Conservation (phyloP, 2,797 vertebrate species). For the Alca torda region DNA sequence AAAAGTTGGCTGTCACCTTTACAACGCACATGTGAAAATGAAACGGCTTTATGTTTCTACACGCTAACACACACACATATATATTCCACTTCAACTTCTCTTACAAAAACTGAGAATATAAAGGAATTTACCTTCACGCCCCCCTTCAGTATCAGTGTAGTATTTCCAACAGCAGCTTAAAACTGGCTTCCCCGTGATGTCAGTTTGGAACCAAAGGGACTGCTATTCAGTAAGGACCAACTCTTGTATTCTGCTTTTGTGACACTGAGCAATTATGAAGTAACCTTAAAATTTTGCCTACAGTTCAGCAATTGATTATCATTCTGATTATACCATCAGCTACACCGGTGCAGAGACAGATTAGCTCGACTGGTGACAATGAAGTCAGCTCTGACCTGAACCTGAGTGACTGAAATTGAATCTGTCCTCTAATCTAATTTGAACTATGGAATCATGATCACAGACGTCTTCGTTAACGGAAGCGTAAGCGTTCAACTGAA, state of each 20-base stretch:
- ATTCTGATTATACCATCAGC: not conserved
- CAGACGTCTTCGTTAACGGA: not conserved
- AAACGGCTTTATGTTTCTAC: not conserved
- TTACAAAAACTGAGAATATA: not conserved
- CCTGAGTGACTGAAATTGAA: not conserved
- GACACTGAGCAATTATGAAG: not conserved
- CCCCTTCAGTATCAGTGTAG: not conserved
- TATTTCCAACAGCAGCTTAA: not conserved
- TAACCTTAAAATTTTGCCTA: not conserved
- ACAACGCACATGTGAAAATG: not conserved
- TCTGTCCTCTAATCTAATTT: conserved; percentile 7
- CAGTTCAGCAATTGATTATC: not conserved
- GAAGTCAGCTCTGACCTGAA: not conserved
- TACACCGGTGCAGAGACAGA: not conserved
- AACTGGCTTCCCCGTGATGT: not conserved
- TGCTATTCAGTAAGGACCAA: not conserved
- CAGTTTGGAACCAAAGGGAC: not conserved
- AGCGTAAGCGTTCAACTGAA: not conserved
- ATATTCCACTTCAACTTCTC: not conserved
- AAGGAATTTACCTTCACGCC: not conserved
- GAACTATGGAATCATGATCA: not conserved
- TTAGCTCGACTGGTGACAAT: not conserved
- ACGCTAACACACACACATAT: fast-evolving
- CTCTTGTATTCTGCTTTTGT: not conserved
- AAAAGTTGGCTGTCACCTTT: not conserved